Conservation (phyloP, 2,113 vertebrate genomes). For the Hippopotamus amphibius region DNA sequence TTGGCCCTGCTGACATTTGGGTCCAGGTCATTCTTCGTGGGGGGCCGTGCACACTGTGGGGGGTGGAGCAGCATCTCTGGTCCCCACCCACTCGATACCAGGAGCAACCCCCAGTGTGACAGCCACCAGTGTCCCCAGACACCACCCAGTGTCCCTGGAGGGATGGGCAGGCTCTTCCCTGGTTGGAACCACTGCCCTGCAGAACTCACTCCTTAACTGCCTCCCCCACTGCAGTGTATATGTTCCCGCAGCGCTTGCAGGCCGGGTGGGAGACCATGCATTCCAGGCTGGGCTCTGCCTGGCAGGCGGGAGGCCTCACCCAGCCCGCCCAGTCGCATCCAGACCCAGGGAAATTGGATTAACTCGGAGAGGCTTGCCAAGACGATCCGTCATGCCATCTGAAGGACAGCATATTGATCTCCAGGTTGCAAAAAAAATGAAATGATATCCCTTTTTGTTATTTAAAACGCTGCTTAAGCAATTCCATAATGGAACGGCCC, state of each 20-base stretch:
- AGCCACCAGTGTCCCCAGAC: not conserved
- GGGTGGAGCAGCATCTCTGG: no score
- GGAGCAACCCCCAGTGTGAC: rapidly evolving
- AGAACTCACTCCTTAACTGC: not conserved
- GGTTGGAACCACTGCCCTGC: not conserved
- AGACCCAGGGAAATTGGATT: constrained; percentile 82
- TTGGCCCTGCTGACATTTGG: no score
- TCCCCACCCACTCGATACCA: not conserved
- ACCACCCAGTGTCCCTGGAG: rapidly evolving
- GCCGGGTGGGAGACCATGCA: rapidly evolving
- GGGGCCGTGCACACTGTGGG: not conserved
- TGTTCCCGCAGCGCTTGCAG: rapidly evolving
- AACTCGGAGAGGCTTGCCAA: constrained; percentile 75
- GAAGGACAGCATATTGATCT: constrained; percentile 89
- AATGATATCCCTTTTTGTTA: constrained; percentile 88
- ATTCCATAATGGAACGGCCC: constrained; percentile 84
- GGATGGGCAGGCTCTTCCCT: not conserved
- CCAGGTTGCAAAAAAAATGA: constrained; percentile 87
- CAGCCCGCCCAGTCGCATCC: not conserved
- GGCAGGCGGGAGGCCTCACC: not conserved
- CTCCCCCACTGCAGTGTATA: rapidly evolving
- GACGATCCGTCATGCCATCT: constrained; percentile 78
- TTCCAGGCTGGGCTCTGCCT: not conserved
- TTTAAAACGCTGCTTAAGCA: constrained; percentile 88
- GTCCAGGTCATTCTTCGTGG: not conserved